Evolutionary conservation across 2,113 vertebrate species (phyloP), one percentile per base, ranked within the genome.

Genomic region (Daboia siamensis): DNA sequence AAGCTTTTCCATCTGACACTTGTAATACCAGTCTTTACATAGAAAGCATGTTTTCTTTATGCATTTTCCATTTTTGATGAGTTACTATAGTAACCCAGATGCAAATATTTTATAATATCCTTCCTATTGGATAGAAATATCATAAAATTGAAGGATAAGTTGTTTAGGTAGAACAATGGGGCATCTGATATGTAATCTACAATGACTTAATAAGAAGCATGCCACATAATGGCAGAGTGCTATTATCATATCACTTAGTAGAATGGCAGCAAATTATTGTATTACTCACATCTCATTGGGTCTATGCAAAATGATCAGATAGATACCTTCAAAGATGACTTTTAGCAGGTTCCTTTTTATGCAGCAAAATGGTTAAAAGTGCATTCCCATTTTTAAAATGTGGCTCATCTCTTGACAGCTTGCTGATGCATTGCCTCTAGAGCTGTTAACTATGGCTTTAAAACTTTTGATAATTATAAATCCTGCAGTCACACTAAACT

Each of bases 381-480:
- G 96, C 94, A 97, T 96, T 96, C 93, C 89, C 90, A 95, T 96
- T 95, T 74, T 96, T 95, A 94, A 95, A 95, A 95, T 96, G 8
- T 96, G 96, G 96, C 96, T 95, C 94, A 94, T 97, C 92, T 94
- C 92, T 94, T 96, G 96, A 96, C 96, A 97, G 94, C 95, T 95
- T 93, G 94, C 92, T 15, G 90, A 95, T 95, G 95, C 95, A 95
- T 96, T 96, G 95, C 95, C 94, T 96, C 94, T 95, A 94, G 93
- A 94, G 92, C 95, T 95, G 94, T 96, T 97, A 95, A 95, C 96
- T 95, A 93, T 91, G 94, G 94, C 95, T 96, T 95, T 96, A 97
- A 96, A 97, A 97, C 95, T 97, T 96, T 94, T 96, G 93, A 89
- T 96, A 97, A 97, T 97, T 97, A 97, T 95, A 94, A 96, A 95